These are phyloP conservation scores for Bombylius discolor DNA, from an alignment of 2,888 invertebrate genomes.

Conservation along the genomic window DNA sequence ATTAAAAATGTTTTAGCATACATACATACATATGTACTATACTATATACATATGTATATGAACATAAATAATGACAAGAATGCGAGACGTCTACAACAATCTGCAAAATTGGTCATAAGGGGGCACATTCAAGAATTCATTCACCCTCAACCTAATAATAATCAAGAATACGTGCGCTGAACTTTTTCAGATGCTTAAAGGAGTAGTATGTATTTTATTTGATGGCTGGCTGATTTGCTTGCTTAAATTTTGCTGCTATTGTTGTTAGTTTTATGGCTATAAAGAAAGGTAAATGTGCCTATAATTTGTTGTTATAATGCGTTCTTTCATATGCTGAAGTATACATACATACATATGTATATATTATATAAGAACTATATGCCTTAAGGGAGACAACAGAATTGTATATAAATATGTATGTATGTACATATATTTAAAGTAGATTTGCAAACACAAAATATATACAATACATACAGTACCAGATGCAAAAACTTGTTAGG, in stretches of 20 bases:
- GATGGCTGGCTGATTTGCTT: too few relatives aligned
- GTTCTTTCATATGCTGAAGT: too few relatives aligned
- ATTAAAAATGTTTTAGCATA: background rate
- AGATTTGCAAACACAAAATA: too few relatives aligned
- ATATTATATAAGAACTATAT: too few relatives aligned
- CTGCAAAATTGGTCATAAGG: background rate
- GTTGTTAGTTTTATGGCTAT: background rate
- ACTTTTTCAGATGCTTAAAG: background rate
- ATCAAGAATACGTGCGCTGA: background rate
- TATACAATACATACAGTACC: too few relatives aligned
- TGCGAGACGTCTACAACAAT: background rate
- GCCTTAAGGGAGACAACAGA: too few relatives aligned
- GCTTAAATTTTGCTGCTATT: background rate
- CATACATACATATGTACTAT: too few relatives aligned
- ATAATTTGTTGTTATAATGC: background rate
- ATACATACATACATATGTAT: too few relatives aligned
- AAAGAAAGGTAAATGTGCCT: background rate
- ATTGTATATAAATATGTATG: too few relatives aligned
- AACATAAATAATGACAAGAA: background rate
- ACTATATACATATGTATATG: too few relatives aligned
- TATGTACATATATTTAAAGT: too few relatives aligned
- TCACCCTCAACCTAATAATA: background rate
- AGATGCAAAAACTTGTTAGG: too few relatives aligned
- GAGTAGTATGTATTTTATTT: background rate
- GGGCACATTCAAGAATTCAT: background rate